Percentiles rank a stretch among this genome's conserved stretches.
Conservation (phyloP, 2,113 vertebrate species). For the Parus major region DNA sequence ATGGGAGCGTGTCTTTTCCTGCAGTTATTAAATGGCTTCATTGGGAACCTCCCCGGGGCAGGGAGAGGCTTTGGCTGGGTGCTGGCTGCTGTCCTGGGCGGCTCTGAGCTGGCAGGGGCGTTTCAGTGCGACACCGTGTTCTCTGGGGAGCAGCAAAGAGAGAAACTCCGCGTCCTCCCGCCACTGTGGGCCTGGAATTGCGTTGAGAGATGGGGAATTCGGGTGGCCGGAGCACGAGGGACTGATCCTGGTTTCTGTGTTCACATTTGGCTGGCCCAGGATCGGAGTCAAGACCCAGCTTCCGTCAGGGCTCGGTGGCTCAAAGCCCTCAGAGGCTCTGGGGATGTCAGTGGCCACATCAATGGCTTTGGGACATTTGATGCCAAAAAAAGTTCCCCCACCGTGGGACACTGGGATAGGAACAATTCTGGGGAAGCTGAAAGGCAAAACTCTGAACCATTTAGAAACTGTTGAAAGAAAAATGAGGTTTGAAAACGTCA, state of each 20-base stretch:
- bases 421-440: neutral
- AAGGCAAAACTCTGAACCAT: fast-evolving
- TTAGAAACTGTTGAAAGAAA: neutral
- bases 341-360: neutral
- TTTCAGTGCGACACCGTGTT: fast-evolving
- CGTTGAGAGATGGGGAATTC: fast-evolving
- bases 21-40: neutral
- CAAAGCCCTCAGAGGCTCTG: neutral
- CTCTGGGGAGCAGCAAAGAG: fast-evolving
- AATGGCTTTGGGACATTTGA: fast-evolving
- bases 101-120: neutral
- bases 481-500: neutral
- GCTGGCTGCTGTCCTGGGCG: neutral
- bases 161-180: fast-evolving
- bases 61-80: neutral
- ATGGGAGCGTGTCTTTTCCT: neutral
- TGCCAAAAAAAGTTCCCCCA: neutral
- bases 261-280: neutral
- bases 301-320: neutral
- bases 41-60: neutral
- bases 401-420: neutral
- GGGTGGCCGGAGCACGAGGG: fast-evolving
- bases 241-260: neutral
- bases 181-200: neutral
- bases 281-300: neutral